Evolutionary conservation across 2,888 invertebrate genomes (phyloP), one percentile per base, ranked within the genome.

Genomic region (Meliscaeva auricollis): DNA sequence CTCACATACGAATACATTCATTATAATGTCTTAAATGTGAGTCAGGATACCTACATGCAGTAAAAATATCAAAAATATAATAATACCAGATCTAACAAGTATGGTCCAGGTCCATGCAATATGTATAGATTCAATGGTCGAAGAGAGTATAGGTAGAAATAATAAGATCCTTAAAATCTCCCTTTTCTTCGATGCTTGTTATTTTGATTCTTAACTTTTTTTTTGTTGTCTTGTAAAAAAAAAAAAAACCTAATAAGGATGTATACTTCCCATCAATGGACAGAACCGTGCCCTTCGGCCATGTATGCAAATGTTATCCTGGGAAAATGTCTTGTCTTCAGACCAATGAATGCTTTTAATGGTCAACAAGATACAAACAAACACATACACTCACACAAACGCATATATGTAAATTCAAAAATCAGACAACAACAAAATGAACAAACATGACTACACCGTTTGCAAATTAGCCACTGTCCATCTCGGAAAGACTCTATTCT

Each of bases 381-480:
- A 64, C 56, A 75, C 41, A 32, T 13, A 44, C 11, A 58, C 30
- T 41, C n/a, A 54, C 17, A 17, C 17, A n/a, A n/a, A 44, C 44
- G 60, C n/a, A 41, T 38, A 60, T 26, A 35, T 52, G 26, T 7
- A 62, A 2, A 64, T 41, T 8, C 22, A 60, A 38, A 60, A 68
- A 85, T 66, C 75, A 75, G 48, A 22, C 80, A 81, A 81, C 73
- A 85, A 74, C 69, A 64, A 80, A 38, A 75, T 52, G 60, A 50
- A 75, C 70, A 70, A 80, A 85, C 77, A 81, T 58, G 85, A 72
- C 38, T 73, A 81, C 81, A 85, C 69, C 73, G 81, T 81, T 85
- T 68, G 76, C 85, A 85, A 85, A 85, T 85, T 85, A 85, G 85
- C 85, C 85, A 85, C 80, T 85, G 85, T 85, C 85, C 85, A 68